Evolutionary conservation across 2,797 vertebrate genomes (phyloP), one percentile per base, ranked within the genome.

Genomic region (Labeo calbasu): DNA sequence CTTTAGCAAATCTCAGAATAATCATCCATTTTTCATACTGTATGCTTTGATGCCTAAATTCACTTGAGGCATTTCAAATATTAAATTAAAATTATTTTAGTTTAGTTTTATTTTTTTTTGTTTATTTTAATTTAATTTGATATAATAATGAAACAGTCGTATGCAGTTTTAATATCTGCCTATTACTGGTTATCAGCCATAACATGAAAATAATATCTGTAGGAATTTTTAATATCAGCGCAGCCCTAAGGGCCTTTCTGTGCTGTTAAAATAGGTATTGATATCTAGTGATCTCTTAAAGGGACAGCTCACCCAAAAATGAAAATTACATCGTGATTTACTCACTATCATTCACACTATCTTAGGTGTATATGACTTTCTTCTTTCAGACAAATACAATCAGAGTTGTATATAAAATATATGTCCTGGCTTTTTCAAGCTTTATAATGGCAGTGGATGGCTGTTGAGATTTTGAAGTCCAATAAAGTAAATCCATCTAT

Each of bases 241-340:
- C 23, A 63, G 21, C 28, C 28, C 15, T 19, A 36, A 32, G 10
- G 12, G 15, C 12, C n/a, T 23, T 46, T 70, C n/a, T 46, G 40
- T 55, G 50, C 81, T 77, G 84, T 78, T 79, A 84, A 81, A 53
- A 79, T 51, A 73, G 70, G 72, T 40, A 76, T 15, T 66, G 55
- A 66, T 84, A 66, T 79, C n/a, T 76, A 17, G 12, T 66, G 77
- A 73, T 70, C 53, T 83, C n/a, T 73, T 53, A 43, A 32, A 75
- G 40, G 50, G 17, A 88, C 48, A 76, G 40, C 9, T 43, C 40
- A 43, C 40, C 40, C 2, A 46, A 46, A 46, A 46, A 46, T 46
- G 8, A 46, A 46, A 46, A 46, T 46, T 10, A 46, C 43, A 1
- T 9, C 43, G 11, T 46, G 43, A 46, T 46, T 46, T 46, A 9